Evolutionary conservation across 2,113 vertebrate species (phyloP).

Genomic region (Ceuthmochares aereus): DNA sequence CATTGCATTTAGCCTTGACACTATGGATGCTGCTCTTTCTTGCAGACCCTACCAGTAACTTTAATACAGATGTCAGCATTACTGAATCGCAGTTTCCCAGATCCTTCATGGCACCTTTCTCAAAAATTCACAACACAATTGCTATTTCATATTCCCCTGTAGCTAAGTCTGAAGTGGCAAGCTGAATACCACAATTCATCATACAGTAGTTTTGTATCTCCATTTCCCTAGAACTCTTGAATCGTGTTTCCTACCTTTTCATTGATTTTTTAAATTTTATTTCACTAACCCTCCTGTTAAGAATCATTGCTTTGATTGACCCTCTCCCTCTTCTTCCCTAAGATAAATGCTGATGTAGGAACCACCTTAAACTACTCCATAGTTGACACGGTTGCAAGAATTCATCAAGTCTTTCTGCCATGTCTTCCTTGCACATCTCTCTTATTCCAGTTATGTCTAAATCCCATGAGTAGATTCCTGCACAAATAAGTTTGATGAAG

Average conservation of each 20-base stretch:
- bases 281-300: not conserved
- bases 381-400: not conserved
- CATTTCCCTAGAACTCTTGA: not conserved
- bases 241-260: not conserved
- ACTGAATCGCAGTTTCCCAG: not conserved
- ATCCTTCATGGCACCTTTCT: not conserved
- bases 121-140: not conserved
- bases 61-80: not conserved
- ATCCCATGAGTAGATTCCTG: not conserved
- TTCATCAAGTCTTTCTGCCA: not conserved
- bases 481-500: not conserved
- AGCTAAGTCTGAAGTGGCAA: not conserved
- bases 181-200: not conserved
- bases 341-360: not conserved
- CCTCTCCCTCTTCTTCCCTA: not conserved
- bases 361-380: not conserved
- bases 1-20: not conserved
- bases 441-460: not conserved
- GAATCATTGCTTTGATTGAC: not conserved
- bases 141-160: not conserved
- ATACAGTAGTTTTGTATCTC: not conserved
- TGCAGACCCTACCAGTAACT: not conserved
- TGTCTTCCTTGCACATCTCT: not conserved
- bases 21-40: not conserved
- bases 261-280: not conserved